Percentiles rank a stretch among this genome's conserved stretches.
phyloP scores from a whole-genome alignment of 2,113 vertebrate species.

The Oenanthe oenanthe region DNA sequence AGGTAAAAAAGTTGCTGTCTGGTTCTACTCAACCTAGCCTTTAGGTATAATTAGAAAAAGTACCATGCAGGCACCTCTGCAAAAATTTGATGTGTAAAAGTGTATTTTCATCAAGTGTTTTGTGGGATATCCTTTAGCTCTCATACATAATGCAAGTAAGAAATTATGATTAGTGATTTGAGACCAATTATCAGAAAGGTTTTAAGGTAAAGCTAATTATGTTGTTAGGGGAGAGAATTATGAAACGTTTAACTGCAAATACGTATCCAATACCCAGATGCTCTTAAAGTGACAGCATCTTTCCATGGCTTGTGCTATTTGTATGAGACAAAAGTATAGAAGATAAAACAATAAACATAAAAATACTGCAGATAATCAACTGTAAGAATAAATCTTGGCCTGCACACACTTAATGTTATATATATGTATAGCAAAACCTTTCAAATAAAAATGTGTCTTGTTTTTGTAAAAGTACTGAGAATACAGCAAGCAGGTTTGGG shows the following conservation, averaged over 20 bases:
- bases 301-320: background rate
- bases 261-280: background rate
- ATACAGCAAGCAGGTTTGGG: background rate
- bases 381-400: background rate
- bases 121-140: background rate
- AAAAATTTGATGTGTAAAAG: background rate
- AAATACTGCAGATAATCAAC: background rate
- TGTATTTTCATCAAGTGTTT: background rate
- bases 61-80: background rate
- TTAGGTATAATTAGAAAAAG: background rate
- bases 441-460: background rate
- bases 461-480: background rate
- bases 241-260: background rate
- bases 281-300: background rate
- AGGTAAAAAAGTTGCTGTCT: background rate
- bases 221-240: background rate
- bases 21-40: background rate
- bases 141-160: background rate
- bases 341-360: background rate
- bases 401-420: background rate
- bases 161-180: background rate
- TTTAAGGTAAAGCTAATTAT: background rate
- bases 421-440: background rate
- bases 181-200: background rate
- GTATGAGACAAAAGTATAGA: background rate